phyloP scores from a whole-genome alignment of 2,888 invertebrate genomes.

The Drosophila eohydei region DNA sequence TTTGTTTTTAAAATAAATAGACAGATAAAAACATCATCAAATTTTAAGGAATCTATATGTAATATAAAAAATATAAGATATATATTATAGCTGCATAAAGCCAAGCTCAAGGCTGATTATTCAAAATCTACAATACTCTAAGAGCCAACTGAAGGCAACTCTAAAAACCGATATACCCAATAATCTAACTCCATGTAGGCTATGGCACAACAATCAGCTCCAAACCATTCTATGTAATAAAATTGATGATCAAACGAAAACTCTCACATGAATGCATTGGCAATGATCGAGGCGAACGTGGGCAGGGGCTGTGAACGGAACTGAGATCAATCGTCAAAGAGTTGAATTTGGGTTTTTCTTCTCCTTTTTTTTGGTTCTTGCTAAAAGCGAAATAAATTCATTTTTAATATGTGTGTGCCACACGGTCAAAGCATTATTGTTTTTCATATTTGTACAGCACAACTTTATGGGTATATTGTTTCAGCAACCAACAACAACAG shows the following conservation, averaged over 20 bases:
- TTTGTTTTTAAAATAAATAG: not conserved
- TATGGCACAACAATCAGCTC: slow-evolving; percentile 26
- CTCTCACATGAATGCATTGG: slow-evolving; percentile 69
- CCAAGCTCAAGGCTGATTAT: not conserved
- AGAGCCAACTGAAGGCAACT: not conserved
- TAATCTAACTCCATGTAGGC: not conserved
- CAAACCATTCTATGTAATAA: slow-evolving; percentile 70
- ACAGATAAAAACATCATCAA: too few relatives aligned
- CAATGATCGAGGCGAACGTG: slow-evolving; percentile 1
- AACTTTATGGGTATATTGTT: slow-evolving; percentile 77
- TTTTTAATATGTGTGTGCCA: slow-evolving; percentile 67
- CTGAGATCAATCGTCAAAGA: slow-evolving; percentile 70
- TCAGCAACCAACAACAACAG: slow-evolving; percentile 52
- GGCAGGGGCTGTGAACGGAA: slow-evolving; percentile 58
- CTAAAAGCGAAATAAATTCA: slow-evolving; percentile 73
- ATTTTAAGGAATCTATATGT: too few relatives aligned
- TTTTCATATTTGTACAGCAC: slow-evolving; percentile 71
- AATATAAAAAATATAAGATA: too few relatives aligned
- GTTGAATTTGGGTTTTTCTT: slow-evolving; percentile 14
- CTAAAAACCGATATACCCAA: not conserved
- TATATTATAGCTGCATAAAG: not conserved
- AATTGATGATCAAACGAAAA: slow-evolving; percentile 84
- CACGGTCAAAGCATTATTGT: slow-evolving; percentile 38
- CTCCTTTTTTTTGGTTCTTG: slow-evolving; percentile 27
- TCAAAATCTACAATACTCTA: not conserved